These are phyloP conservation scores for Lanius ludovicianus DNA, from an alignment of 2,113 vertebrate genomes.

Conservation along the genomic window DNA sequence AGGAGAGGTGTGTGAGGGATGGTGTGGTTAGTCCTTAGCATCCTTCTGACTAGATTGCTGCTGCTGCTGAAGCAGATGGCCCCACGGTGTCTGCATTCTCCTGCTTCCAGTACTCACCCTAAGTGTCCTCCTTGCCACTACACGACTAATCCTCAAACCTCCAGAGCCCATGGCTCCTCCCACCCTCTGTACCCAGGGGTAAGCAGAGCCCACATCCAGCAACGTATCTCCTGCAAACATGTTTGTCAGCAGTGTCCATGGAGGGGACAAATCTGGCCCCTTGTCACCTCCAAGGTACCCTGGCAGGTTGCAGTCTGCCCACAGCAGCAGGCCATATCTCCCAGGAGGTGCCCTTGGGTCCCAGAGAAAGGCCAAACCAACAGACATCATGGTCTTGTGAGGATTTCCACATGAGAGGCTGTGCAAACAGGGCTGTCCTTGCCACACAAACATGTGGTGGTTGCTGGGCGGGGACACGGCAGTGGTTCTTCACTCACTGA, in stretches of 20 bases:
- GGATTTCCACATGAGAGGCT: neutral
- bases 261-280: neutral
- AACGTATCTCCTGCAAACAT: accelerated
- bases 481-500: neutral
- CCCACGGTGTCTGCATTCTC: accelerated
- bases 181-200: accelerated
- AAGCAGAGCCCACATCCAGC: neutral
- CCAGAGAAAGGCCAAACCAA: neutral
- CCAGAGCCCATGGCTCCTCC: neutral
- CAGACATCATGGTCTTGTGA: neutral
- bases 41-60: neutral
- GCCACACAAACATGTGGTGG: neutral
- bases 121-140: neutral
- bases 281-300: neutral
- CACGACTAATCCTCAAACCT: neutral
- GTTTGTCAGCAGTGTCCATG: neutral
- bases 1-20: neutral
- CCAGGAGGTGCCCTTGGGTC: neutral
- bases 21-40: neutral
- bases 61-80: neutral
- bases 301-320: neutral
- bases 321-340: neutral
- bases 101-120: neutral
- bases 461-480: accelerated
- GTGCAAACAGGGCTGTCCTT: neutral